Conservation (phyloP, 2,888 invertebrate genomes). For the Trichopoda pennipes region DNA sequence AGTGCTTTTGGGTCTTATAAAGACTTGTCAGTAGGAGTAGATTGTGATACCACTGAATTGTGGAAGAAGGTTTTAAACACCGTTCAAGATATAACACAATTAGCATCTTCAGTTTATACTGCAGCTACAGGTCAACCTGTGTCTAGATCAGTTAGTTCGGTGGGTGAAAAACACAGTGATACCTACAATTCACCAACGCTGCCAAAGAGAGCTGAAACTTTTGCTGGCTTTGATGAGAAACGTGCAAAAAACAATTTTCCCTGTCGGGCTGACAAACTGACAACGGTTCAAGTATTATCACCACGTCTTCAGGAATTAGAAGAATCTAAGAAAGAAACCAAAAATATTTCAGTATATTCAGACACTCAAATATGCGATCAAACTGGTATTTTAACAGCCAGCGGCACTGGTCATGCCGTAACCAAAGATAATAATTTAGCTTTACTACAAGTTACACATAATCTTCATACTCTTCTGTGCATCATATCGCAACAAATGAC, state of each 20-base stretch:
- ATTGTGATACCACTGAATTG: conserved; percentile 88
- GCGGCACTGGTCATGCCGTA: conserved; percentile 19
- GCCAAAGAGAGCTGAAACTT: conserved; percentile 96
- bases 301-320: conserved; percentile 77
- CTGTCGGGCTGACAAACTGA: conserved; percentile 82
- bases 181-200: conserved; percentile 92
- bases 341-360: conserved; percentile 59
- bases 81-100: conserved; percentile 85
- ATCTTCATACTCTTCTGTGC: conserved; percentile 92
- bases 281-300: conserved; percentile 78
- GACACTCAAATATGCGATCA: conserved; percentile 32
- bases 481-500: conserved; percentile 95
- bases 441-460: conserved; percentile 91
- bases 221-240: conserved; percentile 93
- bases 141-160: conserved; percentile 95
- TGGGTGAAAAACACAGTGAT: conserved; percentile 94
- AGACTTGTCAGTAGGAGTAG: conserved; percentile 86
- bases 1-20: conserved; percentile 83
- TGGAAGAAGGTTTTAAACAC: conserved; percentile 88
- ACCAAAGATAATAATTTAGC: conserved; percentile 83
- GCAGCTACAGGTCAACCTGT: conserved; percentile 87
- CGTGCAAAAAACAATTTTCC: conserved; percentile 79
- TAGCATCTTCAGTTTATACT: conserved; percentile 88
- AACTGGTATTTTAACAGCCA: not conserved
- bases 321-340: conserved; percentile 74